phyloP scores from a whole-genome alignment of 2,888 invertebrate genomes.

The Unio pictorum region DNA sequence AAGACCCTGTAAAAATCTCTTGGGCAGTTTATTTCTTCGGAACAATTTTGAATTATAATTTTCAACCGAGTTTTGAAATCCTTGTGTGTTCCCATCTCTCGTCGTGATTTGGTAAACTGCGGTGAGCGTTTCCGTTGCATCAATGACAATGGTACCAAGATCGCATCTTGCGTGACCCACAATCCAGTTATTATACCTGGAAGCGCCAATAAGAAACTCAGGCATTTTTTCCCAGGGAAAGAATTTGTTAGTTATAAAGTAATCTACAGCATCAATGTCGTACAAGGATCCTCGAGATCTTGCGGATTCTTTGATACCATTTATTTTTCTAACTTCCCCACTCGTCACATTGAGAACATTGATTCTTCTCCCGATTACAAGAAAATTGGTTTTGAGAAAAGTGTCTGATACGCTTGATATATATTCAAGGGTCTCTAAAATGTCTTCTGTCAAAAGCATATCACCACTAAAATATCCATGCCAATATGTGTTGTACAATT shows the following conservation, averaged over 20 bases:
- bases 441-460: constrained; percentile 31
- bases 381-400: constrained; percentile 8
- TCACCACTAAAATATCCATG: constrained; percentile 39
- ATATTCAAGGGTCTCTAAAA: constrained; percentile 21
- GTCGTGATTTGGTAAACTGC: constrained; percentile 39
- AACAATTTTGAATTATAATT: constrained; percentile 29
- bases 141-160: constrained; percentile 31
- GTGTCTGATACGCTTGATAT: neutral
- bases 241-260: constrained; percentile 27
- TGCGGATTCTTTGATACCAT: constrained; percentile 12
- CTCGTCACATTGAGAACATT: constrained; percentile 27
- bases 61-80: constrained; percentile 18
- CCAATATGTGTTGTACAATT: constrained; percentile 28
- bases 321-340: constrained; percentile 15
- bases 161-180: constrained; percentile 32
- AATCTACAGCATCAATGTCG: constrained; percentile 37
- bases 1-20: constrained; percentile 28
- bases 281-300: neutral
- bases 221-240: constrained; percentile 34
- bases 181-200: constrained; percentile 40
- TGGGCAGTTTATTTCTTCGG: constrained; percentile 12
- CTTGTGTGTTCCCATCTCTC: constrained; percentile 36
- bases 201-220: constrained; percentile 34
- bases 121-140: constrained; percentile 30
- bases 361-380: constrained; percentile 34